phyloP scores from a whole-genome alignment of 2,888 invertebrate species.

The Stenoptilia bipunctidactyla region DNA sequence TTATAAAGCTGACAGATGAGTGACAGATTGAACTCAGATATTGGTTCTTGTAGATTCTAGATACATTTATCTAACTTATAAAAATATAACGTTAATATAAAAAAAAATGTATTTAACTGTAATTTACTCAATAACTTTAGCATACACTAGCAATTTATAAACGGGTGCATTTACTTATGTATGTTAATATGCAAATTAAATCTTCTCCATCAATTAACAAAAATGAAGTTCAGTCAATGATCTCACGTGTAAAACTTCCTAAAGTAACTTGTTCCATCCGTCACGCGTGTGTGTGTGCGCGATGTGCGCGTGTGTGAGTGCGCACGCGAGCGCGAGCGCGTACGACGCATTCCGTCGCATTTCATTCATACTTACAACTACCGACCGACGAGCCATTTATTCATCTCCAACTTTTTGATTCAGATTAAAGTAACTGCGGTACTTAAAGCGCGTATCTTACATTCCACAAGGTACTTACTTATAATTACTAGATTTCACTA shows the following conservation, averaged over 20 bases:
- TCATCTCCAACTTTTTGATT: conserved; percentile 30
- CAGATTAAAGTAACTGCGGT: neutral
- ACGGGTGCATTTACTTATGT: too few relatives aligned
- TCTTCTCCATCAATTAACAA: too few relatives aligned
- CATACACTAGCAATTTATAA: too few relatives aligned
- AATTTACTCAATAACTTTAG: too few relatives aligned
- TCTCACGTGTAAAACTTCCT: conserved; percentile 6
- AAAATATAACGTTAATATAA: too few relatives aligned
- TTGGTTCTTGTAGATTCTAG: too few relatives aligned
- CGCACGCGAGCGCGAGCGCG: conserved; percentile 42
- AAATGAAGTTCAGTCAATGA: neutral
- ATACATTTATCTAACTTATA: too few relatives aligned
- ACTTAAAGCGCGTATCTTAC: too few relatives aligned
- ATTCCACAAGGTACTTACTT: neutral
- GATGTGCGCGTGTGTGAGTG: conserved; percentile 13
- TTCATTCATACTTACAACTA: conserved; percentile 52
- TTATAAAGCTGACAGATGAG: too few relatives aligned
- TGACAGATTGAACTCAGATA: too few relatives aligned
- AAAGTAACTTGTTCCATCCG: conserved; percentile 44
- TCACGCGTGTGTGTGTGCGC: conserved; percentile 21
- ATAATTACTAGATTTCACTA: neutral
- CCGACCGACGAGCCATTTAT: conserved; percentile 27
- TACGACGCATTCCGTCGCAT: conserved; percentile 51
- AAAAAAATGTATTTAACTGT: too few relatives aligned
- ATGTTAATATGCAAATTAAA: too few relatives aligned